A percentile compares a stretch with the other conserved stretches of the same genome.
Evolutionary conservation across 2,797 vertebrate genomes (phyloP).

Genomic region (Allenopithecus nigroviridis): DNA sequence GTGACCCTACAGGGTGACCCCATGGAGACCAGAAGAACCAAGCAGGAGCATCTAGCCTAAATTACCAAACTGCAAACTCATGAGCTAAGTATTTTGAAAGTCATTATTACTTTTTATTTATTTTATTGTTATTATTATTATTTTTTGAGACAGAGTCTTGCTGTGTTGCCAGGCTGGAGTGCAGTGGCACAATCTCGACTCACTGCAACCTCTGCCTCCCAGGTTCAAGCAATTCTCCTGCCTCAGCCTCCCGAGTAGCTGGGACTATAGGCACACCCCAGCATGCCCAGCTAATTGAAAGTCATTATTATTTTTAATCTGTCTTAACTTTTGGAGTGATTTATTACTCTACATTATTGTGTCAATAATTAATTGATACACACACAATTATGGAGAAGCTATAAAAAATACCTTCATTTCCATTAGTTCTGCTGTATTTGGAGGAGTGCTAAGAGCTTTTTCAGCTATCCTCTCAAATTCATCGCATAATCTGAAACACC

Average conservation of each 20-base stretch:
- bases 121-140: no score
- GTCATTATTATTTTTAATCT: not conserved
- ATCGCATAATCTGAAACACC: conserved; percentile 87
- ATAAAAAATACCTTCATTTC: conserved; percentile 88
- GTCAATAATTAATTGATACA: not conserved
- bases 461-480: conserved; percentile 92
- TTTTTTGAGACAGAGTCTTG: no score
- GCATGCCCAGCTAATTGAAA: not conserved
- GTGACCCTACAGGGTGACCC: not conserved
- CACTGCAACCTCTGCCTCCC: no score
- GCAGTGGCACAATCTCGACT: no score
- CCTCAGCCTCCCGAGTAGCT: no score
- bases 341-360: not conserved
- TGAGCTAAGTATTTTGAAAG: not conserved
- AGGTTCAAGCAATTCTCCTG: no score
- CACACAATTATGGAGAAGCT: not conserved
- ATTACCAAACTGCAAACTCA: not conserved
- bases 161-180: no score
- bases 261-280: no score
- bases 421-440: conserved; percentile 90
- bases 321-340: not conserved
- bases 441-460: conserved; percentile 88
- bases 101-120: not conserved
- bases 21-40: not conserved
- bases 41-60: no score